Percentiles rank a stretch among this genome's conserved stretches.
phyloP scores from a whole-genome alignment of 2,888 invertebrate species.

The Morpho deidamia region DNA sequence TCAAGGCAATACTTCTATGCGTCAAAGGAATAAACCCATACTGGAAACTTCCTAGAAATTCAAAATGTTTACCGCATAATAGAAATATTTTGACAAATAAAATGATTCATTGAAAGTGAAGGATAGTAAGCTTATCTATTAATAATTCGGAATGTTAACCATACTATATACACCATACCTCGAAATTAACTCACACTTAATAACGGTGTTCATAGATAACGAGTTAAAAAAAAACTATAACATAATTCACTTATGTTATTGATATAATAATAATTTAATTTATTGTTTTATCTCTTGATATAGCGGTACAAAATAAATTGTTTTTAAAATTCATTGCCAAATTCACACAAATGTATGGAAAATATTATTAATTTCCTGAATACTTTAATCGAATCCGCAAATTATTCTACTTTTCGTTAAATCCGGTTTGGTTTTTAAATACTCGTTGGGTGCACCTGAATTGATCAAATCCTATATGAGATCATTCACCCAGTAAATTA shows the following conservation, averaged over 20 bases:
- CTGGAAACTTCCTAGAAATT: conserved; percentile 33
- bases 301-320: background rate
- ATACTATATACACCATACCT: background rate
- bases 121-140: conserved; percentile 38
- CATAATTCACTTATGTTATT: background rate
- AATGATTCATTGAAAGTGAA: conserved; percentile 33
- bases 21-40: conserved; percentile 20
- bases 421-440: no score
- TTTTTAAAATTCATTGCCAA: background rate
- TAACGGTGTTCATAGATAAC: background rate
- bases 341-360: conserved; percentile 1
- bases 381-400: background rate
- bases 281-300: conserved; percentile 5
- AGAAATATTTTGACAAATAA: conserved; percentile 39
- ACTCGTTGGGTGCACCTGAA: no score
- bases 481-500: no score
- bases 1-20: conserved; percentile 20
- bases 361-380: background rate
- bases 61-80: conserved; percentile 31
- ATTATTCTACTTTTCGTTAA: no score
- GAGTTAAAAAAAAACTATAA: background rate
- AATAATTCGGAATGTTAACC: conserved; percentile 4
- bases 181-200: background rate
- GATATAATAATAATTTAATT: conserved; percentile 2
- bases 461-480: no score